Evolutionary conservation across 2,888 invertebrate species (phyloP), one percentile per base, ranked within the genome.

Genomic region (Sericinus montela): DNA sequence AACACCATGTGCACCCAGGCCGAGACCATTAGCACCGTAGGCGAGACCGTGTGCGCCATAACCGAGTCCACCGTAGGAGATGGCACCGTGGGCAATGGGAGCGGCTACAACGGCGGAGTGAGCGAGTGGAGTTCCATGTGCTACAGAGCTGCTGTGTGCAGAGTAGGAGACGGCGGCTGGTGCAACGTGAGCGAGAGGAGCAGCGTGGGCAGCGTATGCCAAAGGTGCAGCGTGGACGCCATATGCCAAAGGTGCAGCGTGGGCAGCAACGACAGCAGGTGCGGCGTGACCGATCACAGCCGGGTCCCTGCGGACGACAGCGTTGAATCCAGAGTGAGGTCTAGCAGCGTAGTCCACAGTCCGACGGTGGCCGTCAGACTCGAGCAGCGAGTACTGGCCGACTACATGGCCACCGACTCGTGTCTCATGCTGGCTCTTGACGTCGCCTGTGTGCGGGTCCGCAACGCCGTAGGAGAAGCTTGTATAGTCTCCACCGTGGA

Each of bases 331-430:
- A 32, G 32, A 11, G 44, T 74, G 65, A 8, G 81, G 80, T 35
- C 88, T 90, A 23, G 91, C 90, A n/a, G 88, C 82, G 68, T 91
- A 91, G 72, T 91, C 90, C 0, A 91, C 91, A 9, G 82, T 90
- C 47, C 91, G 81, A 45, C 79, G 75, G 30, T 88, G 84, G 51
- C 91, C 90, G 56, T 91, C 91, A 23, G 91, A 68, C 55, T 91
- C 91, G 51, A 82, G 65, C 41, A 91, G 78, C 23, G 89, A 87
- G 80, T 91, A 91, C 62, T 89, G 89, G 36, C 91, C 91, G 53
- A 79, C 78, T 25, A 91, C 91, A 57, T 84, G 80, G 69, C 86
- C 70, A 3, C 89, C 90, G 14, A 75, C 72, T 35, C 91, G 85
- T 53, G 69, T 74, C 66, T 91, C 91, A 1, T 77, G 69, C 72